phyloP scores from a whole-genome alignment of 2,797 vertebrate species.

The Gallinago nigripennis region DNA sequence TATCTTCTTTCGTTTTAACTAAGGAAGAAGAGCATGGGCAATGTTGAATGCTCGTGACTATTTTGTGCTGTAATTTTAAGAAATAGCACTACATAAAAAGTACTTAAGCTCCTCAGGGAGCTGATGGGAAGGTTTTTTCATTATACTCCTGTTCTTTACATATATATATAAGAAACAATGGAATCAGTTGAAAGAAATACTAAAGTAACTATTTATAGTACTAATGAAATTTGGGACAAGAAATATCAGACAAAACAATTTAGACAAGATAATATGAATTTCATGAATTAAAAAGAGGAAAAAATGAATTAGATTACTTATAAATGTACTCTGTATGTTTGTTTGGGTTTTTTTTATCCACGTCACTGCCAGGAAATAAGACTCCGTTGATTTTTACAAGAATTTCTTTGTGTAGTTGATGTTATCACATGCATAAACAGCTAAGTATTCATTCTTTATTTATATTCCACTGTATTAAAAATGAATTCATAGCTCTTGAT shows the following conservation, averaged over 20 bases:
- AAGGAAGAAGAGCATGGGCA: neutral
- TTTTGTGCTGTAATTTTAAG: neutral
- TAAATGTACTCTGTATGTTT: neutral
- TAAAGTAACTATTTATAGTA: neutral
- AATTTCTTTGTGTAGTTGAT: conserved; percentile 23
- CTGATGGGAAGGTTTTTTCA: neutral
- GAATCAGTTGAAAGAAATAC: neutral
- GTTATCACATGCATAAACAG: conserved; percentile 48
- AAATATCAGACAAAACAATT: neutral
- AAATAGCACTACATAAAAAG: neutral
- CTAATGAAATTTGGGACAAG: neutral
- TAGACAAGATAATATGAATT: neutral
- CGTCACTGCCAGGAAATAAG: conserved; percentile 26
- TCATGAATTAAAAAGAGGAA: neutral
- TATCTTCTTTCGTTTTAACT: neutral
- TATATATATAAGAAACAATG: neutral
- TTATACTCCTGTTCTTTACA: neutral
- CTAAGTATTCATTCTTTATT: conserved; percentile 25
- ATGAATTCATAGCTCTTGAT: conserved; percentile 57
- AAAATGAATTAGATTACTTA: neutral
- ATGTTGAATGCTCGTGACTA: neutral
- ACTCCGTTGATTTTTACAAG: conserved; percentile 27
- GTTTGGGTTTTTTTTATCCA: neutral
- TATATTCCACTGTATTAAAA: conserved; percentile 27
- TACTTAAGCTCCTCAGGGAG: neutral